Base-by-base conservation (phyloP, 2,888 invertebrate genomes). In the Gisinianus flammeolus region DNA sequence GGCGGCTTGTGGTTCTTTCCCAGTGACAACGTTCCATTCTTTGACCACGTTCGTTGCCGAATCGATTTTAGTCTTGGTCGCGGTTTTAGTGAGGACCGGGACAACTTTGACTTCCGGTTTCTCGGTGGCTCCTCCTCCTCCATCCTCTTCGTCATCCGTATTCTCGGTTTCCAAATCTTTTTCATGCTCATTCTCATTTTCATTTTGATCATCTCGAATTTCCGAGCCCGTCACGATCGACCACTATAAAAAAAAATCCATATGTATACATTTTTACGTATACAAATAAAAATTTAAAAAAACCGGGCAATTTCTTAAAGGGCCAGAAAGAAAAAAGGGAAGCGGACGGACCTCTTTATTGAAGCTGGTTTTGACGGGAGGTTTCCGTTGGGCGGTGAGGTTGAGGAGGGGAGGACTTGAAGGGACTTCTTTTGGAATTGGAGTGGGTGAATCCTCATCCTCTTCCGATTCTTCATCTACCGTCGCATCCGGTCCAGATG, bases 391-490 rank as follows among this genome's bases (percentile, higher is more conserved):
- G 44, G 44, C 24, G 19, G 68, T 52, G 22, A 5, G 22, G 35
- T 78, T 73, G 30, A 68, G 33, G 54, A 77, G 44, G 26, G 35
- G 28, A 28, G 72, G 30, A 26, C 22, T 54, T 54, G 73, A n/a
- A 26, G 78, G 62, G 35, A 71, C 54, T 35, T 31, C 76, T 12
- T 26, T 12, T 26, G 52, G 66, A 5, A 78, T 35, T 16, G 77
- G 30, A 12, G 56, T 79, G 26, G 80, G 35, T 24, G 67, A 58
- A 5, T 78, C 79, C n/a, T 82, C 80, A 26, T 82, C 81, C 26
- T 82, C 80, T 16, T 81, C 80, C 31, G 79, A 79, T 22, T 79
- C 80, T 35, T 79, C 80, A 56, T 81, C 62, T 28, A 62, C 62
- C 12, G 5, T 26, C 2, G 22, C 22, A 62, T 26, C 81, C 30